Evolutionary conservation across 2,113 vertebrate species (phyloP).

Genomic region (Cacatua alba): DNA sequence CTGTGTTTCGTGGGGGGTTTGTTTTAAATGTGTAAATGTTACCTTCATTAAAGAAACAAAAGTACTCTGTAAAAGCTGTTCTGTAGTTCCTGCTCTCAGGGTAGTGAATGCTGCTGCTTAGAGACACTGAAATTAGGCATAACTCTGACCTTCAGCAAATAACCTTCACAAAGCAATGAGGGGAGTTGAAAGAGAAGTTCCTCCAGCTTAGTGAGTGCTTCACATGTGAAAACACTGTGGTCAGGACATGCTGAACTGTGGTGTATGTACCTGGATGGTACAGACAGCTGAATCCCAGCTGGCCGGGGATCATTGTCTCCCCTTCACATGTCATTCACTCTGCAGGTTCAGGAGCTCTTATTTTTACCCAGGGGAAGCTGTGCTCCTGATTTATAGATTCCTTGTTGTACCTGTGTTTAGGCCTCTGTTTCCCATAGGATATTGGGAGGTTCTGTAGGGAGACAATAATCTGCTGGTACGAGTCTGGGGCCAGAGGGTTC

Average conservation of each 20-base stretch:
- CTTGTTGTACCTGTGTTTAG: neutral
- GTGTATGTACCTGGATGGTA: neutral
- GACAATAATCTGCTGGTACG: neutral
- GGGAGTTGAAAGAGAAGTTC: neutral
- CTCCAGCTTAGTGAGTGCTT: neutral
- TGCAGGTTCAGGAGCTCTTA: neutral
- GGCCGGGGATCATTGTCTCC: neutral
- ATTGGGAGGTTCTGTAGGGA: neutral
- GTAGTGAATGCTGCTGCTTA: neutral
- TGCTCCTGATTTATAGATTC: neutral
- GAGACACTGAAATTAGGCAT: neutral
- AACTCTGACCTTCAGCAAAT: neutral
- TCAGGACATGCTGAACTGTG: neutral
- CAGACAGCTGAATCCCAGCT: neutral
- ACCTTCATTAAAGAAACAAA: neutral
- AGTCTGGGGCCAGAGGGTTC: neutral
- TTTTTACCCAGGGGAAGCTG: neutral
- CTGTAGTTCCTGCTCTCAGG: neutral
- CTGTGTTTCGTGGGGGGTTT: neutral
- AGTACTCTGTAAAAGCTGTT: neutral
- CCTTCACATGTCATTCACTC: neutral
- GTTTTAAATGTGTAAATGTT: neutral
- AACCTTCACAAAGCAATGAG: neutral
- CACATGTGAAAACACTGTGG: neutral
- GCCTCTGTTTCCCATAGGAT: neutral